Evolutionary conservation across 2,797 vertebrate genomes (phyloP).

Genomic region (Falco berigora): DNA sequence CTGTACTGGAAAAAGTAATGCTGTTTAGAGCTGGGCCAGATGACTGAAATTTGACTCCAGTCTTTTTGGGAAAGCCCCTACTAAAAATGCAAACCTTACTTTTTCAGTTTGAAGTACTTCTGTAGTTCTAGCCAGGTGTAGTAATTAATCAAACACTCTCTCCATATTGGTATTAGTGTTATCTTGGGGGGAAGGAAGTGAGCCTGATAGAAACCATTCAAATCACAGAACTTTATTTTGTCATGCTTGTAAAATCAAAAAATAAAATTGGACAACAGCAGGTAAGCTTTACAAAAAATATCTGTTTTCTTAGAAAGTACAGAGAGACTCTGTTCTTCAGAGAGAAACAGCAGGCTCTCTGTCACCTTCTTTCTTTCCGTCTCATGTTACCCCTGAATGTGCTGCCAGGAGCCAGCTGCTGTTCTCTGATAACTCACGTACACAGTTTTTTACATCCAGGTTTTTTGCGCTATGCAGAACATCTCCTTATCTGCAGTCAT

Average conservation of each 20-base stretch:
- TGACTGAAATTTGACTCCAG: not conserved
- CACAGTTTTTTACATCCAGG: not conserved
- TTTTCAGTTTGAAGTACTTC: not conserved
- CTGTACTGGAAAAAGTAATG: not conserved
- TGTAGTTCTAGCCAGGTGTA: not conserved
- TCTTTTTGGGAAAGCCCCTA: not conserved
- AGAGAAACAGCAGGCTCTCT: not conserved
- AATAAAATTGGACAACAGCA: not conserved
- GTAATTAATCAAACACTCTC: not conserved
- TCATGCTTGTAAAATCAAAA: not conserved
- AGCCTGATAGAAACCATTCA: not conserved
- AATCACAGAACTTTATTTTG: not conserved
- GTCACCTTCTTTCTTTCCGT: not conserved
- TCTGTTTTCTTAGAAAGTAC: not conserved
- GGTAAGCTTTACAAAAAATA: not conserved
- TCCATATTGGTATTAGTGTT: not conserved
- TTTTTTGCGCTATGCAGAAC: not conserved
- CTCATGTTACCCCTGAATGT: not conserved
- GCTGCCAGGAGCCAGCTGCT: not conserved
- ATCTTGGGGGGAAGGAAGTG: not conserved
- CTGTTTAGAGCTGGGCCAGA: not conserved
- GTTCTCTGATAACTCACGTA: not conserved
- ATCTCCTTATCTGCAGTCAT: not conserved
- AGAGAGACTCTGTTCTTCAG: not conserved
- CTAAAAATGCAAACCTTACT: not conserved